Evolutionary conservation across 2,888 invertebrate genomes (phyloP).

Genomic region (Ormyrus pomaceus): DNA sequence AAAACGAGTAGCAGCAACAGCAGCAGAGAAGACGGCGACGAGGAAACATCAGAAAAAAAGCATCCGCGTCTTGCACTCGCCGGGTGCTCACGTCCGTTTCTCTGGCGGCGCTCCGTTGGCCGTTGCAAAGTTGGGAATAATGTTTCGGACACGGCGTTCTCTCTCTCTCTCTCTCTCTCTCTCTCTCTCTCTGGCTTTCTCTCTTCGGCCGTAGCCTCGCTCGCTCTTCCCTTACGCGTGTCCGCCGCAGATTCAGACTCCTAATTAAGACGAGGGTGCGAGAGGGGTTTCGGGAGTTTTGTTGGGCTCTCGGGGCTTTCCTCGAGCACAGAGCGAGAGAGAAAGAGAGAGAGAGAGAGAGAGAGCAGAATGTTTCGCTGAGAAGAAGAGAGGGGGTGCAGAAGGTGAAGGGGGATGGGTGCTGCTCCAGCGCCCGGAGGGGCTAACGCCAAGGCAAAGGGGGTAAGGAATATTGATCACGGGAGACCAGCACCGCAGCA

Average conservation of each 20-base stretch:
- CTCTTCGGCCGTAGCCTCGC: constrained; percentile 61
- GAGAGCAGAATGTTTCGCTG: constrained; percentile 52
- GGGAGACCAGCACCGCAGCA: constrained; percentile 56
- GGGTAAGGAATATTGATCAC: constrained; percentile 76
- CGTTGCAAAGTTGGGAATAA: constrained; percentile 72
- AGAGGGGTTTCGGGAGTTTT: constrained; percentile 71
- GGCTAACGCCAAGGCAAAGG: constrained; percentile 73
- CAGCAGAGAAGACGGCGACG: constrained; percentile 5
- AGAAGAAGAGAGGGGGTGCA: constrained; percentile 41
- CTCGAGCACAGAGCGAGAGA: constrained; percentile 48
- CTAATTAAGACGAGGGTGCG: constrained; percentile 88
- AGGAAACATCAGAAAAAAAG: neutral
- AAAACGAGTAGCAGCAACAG: neutral
- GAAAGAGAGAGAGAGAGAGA: constrained; percentile 42
- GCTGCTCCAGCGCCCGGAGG: constrained; percentile 68
- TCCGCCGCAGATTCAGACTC: constrained; percentile 90
- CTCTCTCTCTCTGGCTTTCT: constrained; percentile 32
- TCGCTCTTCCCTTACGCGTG: constrained; percentile 79
- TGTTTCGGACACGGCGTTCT: constrained; percentile 74
- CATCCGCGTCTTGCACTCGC: constrained; percentile 48
- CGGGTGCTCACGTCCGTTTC: constrained; percentile 22
- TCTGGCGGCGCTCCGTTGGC: constrained; percentile 20
- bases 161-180: constrained; percentile 56
- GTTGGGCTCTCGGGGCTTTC: constrained; percentile 65
- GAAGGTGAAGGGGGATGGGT: constrained; percentile 68